These are phyloP conservation scores for Drosophila melanica DNA, from an alignment of 1,140 invertebrate species.

Conservation along the genomic window DNA sequence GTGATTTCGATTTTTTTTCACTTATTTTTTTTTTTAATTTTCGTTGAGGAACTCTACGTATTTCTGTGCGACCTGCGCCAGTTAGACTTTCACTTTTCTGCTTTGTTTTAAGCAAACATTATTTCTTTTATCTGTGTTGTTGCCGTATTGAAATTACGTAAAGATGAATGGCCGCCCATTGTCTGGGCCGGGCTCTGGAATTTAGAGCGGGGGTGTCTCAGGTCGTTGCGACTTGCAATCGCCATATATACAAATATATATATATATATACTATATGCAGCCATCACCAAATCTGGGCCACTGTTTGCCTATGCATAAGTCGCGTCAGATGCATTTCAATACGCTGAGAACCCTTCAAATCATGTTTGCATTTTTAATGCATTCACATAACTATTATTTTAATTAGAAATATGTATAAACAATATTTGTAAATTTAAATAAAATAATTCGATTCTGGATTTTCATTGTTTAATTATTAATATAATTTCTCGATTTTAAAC, in stretches of 20 bases:
- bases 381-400: background rate
- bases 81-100: slow-evolving; percentile 76
- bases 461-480: too few relatives aligned
- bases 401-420: too few relatives aligned
- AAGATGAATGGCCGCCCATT: slow-evolving; percentile 79
- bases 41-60: slow-evolving; percentile 16
- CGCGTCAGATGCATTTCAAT: background rate
- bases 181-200: slow-evolving; percentile 53
- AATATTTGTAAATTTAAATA: too few relatives aligned
- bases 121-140: slow-evolving; percentile 50
- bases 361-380: background rate
- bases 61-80: background rate
- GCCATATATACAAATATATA: background rate
- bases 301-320: too few relatives aligned
- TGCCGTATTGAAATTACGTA: slow-evolving; percentile 71
- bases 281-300: slow-evolving; percentile 20
- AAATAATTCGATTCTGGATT: too few relatives aligned
- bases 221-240: slow-evolving; percentile 51
- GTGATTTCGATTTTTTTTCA: background rate
- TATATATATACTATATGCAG: background rate
- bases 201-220: slow-evolving; percentile 60
- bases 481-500: too few relatives aligned
- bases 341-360: background rate
- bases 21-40: slow-evolving; percentile 6
- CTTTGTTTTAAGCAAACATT: slow-evolving; percentile 75